Evolutionary conservation across 2,888 invertebrate genomes (phyloP).

Genomic region (Amphiduros pacificus): DNA sequence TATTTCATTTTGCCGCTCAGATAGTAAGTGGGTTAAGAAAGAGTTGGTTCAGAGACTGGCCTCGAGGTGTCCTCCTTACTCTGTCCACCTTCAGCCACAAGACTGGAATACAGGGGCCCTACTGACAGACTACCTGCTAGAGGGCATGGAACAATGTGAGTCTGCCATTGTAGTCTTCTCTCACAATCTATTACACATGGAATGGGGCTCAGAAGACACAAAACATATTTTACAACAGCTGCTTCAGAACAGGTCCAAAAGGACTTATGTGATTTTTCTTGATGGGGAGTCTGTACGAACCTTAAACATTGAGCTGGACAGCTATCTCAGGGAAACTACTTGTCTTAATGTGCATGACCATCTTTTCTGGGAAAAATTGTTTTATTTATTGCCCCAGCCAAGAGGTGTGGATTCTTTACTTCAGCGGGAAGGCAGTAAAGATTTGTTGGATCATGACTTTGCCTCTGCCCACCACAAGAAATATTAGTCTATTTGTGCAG

Average conservation of each 20-base stretch:
- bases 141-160: slow-evolving; percentile 13
- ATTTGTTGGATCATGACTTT: too few species aligned
- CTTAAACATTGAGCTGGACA: not conserved
- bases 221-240: not conserved
- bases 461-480: too few species aligned
- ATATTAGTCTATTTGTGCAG: too few species aligned
- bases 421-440: too few species aligned
- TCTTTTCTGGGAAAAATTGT: slow-evolving; percentile 12
- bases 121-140: slow-evolving; percentile 10
- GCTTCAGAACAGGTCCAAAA: slow-evolving; percentile 1
- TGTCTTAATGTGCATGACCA: slow-evolving; percentile 7
- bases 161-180: slow-evolving; percentile 5
- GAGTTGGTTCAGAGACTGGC: slow-evolving; percentile 5
- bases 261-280: slow-evolving; percentile 5
- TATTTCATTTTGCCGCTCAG: slow-evolving; percentile 7
- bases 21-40: slow-evolving; percentile 9
- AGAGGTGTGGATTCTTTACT: too few species aligned
- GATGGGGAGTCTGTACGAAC: not conserved
- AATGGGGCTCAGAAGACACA: slow-evolving; percentile 7
- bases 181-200: slow-evolving; percentile 5
- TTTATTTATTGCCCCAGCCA: slow-evolving; percentile 13
- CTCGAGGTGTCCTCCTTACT: slow-evolving; percentile 7
- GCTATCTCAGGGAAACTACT: not conserved
- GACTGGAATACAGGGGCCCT: slow-evolving; percentile 9
- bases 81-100: slow-evolving; percentile 5